phyloP scores from a whole-genome alignment of 2,888 invertebrate species.

The Agrochola lota region DNA sequence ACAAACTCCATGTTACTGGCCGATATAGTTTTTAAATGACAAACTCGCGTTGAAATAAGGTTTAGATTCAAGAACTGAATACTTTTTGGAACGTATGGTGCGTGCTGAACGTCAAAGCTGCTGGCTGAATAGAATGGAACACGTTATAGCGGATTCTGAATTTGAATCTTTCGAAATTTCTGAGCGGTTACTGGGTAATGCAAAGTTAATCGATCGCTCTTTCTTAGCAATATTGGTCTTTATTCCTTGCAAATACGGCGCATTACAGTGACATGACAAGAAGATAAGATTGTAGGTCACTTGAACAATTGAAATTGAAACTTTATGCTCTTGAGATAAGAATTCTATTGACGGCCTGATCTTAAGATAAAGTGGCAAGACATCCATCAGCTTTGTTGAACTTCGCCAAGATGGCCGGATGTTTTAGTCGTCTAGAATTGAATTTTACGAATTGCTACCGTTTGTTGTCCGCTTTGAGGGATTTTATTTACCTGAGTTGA shows the following conservation, averaged over 20 bases:
- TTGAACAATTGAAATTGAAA: slow-evolving; percentile 47
- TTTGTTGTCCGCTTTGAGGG: slow-evolving; percentile 14
- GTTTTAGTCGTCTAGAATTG: slow-evolving; percentile 58
- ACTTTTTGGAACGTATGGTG: slow-evolving; percentile 73
- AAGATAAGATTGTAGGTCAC: slow-evolving; percentile 29
- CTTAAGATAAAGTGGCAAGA: slow-evolving; percentile 37
- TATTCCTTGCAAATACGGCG: slow-evolving; percentile 40
- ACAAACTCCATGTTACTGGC: slow-evolving; percentile 63
- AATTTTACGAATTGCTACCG: slow-evolving; percentile 52
- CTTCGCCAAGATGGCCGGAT: slow-evolving; percentile 60
- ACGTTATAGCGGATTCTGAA: slow-evolving; percentile 82
- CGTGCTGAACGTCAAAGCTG: slow-evolving; percentile 78
- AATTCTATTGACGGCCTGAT: slow-evolving; percentile 31
- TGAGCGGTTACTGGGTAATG: slow-evolving; percentile 62
- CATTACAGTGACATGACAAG: slow-evolving; percentile 13
- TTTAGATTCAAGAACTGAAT: slow-evolving; percentile 76
- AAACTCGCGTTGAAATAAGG: slow-evolving; percentile 80
- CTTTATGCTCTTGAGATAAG: slow-evolving; percentile 44
- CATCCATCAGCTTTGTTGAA: slow-evolving; percentile 52
- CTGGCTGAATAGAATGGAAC: slow-evolving; percentile 82
- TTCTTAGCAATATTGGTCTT: slow-evolving; percentile 39
- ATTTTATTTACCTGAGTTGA: slow-evolving; percentile 16
- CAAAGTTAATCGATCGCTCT: slow-evolving; percentile 36
- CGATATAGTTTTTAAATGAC: slow-evolving; percentile 72
- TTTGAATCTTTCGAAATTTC: slow-evolving; percentile 74